Conservation (phyloP, 1,140 invertebrate genomes). For the Oryzaephilus surinamensis region DNA sequence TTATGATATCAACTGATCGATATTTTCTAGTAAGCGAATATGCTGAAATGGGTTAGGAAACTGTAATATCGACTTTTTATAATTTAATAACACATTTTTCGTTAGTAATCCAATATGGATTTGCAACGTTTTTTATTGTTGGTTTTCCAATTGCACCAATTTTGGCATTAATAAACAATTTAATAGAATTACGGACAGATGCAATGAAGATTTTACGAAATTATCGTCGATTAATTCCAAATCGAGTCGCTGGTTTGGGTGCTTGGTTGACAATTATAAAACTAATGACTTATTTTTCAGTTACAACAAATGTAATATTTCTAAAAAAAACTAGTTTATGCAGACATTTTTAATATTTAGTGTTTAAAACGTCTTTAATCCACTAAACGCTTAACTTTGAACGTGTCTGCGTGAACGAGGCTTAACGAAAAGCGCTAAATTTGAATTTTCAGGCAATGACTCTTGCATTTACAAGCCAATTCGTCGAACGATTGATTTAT, state of each 20-base stretch:
- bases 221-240: conserved; percentile 56
- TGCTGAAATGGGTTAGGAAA: conserved; percentile 23
- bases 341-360: too few species aligned
- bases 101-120: conserved; percentile 79
- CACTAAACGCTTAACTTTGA: too few species aligned
- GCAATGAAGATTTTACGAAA: conserved; percentile 66
- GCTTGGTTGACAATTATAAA: conserved; percentile 46
- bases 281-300: conserved; percentile 21
- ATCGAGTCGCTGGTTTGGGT: conserved; percentile 52
- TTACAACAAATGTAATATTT: conserved; percentile 26
- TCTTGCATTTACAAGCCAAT: conserved; percentile 96
- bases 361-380: too few species aligned
- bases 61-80: background rate
- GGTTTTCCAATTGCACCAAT: conserved; percentile 73
- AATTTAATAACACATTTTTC: conserved; percentile 17
- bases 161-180: conserved; percentile 69
- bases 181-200: conserved; percentile 67
- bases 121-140: conserved; percentile 73
- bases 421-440: background rate
- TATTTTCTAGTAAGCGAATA: conserved; percentile 20
- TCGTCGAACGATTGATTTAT: conserved; percentile 88
- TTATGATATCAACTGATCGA: conserved; percentile 9
- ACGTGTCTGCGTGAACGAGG: too few species aligned
- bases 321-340: too few species aligned
- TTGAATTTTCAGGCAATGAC: conserved; percentile 72